phyloP scores from a whole-genome alignment of 2,797 vertebrate genomes.

The Rhynchonycteris naso region DNA sequence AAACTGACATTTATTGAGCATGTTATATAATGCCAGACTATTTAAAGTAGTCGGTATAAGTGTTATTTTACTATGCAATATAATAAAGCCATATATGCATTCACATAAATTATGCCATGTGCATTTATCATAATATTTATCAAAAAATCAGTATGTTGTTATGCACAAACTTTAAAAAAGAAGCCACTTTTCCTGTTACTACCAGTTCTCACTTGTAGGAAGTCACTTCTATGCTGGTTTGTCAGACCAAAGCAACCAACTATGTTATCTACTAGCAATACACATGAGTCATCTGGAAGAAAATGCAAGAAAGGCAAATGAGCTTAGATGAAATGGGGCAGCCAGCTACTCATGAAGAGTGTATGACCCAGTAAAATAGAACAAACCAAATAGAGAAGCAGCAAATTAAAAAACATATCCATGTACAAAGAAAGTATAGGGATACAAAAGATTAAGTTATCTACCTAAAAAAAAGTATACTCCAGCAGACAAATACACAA shows the following conservation, averaged over 20 bases:
- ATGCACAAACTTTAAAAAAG: neutral
- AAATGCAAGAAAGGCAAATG: constrained; percentile 13
- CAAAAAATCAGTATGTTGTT: constrained; percentile 26
- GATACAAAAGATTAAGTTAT: neutral
- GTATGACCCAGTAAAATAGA: neutral
- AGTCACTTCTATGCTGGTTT: constrained; percentile 8
- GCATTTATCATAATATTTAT: neutral
- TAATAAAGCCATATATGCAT: neutral
- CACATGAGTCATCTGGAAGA: neutral
- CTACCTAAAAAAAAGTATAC: neutral
- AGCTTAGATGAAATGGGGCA: neutral
- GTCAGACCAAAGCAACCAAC: constrained; percentile 42
- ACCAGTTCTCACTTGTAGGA: constrained; percentile 52
- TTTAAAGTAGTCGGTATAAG: neutral
- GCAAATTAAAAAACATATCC: neutral
- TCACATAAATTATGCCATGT: neutral
- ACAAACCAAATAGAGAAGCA: constrained; percentile 11
- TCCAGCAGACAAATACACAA: neutral
- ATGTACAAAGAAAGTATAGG: neutral
- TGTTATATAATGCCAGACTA: neutral
- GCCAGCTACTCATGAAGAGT: neutral
- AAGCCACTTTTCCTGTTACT: constrained; percentile 35
- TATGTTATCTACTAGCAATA: neutral
- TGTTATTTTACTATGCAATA: neutral
- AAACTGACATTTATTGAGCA: neutral